Conservation (phyloP, 2,888 invertebrate genomes). For the Callimorpha dominula region DNA sequence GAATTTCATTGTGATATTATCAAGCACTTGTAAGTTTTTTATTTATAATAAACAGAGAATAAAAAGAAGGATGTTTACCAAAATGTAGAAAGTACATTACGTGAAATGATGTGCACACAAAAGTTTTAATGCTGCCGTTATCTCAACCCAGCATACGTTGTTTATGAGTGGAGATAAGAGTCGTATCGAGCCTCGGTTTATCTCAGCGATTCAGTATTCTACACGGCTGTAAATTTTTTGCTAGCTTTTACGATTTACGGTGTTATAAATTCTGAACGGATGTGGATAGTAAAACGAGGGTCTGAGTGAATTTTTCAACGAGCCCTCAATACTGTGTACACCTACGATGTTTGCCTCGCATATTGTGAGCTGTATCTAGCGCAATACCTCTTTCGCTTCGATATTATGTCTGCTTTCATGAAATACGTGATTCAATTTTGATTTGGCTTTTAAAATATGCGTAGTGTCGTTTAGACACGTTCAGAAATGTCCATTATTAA, state of each 20-base stretch:
- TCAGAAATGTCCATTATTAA: conserved; percentile 24
- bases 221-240: conserved; percentile 77
- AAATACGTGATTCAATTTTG: conserved; percentile 39
- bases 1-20: background rate
- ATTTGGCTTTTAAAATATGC: conserved; percentile 22
- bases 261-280: conserved; percentile 80
- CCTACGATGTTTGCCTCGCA: conserved; percentile 31
- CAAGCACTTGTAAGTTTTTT: background rate
- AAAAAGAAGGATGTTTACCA: background rate
- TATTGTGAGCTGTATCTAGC: conserved; percentile 6
- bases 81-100: background rate
- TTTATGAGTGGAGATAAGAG: conserved; percentile 65
- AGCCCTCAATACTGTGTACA: conserved; percentile 59
- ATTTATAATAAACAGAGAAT: background rate
- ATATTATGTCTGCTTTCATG: conserved; percentile 29
- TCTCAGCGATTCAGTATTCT: conserved; percentile 68
- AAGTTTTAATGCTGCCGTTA: conserved; percentile 21
- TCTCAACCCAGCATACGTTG: conserved; percentile 37
- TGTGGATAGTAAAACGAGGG: conserved; percentile 74
- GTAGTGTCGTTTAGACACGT: conserved; percentile 20
- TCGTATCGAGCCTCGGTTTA: conserved; percentile 66
- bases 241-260: conserved; percentile 76
- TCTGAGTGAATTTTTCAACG: conserved; percentile 79
- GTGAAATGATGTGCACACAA: conserved; percentile 3
- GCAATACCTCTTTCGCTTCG: conserved; percentile 1